Evolutionary conservation across 2,113 vertebrate species (phyloP), one percentile per base, ranked within the genome.

Genomic region (Notechis scutatus): DNA sequence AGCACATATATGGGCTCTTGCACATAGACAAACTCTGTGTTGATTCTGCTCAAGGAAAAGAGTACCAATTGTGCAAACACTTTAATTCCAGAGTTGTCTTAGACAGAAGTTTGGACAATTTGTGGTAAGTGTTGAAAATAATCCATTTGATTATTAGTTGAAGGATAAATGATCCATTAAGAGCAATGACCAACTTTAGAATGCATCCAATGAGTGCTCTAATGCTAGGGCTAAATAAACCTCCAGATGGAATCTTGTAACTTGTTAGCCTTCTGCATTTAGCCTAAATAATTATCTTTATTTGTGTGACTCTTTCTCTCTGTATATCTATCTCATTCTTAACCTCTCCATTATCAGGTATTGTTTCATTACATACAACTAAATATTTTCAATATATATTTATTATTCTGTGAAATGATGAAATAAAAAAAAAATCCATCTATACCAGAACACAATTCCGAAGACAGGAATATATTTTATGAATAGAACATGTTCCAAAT

Each of bases 141-240:
- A 87, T 91, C 85, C 87, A 95, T 94, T 94, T 93, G 92, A 93
- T 95, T 94, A 92, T 74, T 94, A 93, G 92, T 95, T 96, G 85
- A 93, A 74, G 87, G 92, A 96, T 55, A 94, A 94, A 94, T 90
- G 81, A 96, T 95, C 87, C 87, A 89, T 95, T 95, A 93, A 89
- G 54, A 92, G 56, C 34, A 94, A 93, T 61, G 93, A 12, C 92
- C 39, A 93, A 86, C 92, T 91, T 93, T 88, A 94, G 87, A 87
- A 42, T 92, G n/a, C 88, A 94, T n/a, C 94, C 88, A 92, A 0
- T 0, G 87, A 94, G 55, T 3, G 90, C 6, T 85, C 59, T 89
- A 8, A 95, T 52, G 93, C 91, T 88, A 88, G 92, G 91, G 74
- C 91, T 96, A 94, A 94, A 94, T 12, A 23, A 96, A 4, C 14